Conservation (phyloP, 2,113 vertebrate genomes). For the Monopterus albus region DNA sequence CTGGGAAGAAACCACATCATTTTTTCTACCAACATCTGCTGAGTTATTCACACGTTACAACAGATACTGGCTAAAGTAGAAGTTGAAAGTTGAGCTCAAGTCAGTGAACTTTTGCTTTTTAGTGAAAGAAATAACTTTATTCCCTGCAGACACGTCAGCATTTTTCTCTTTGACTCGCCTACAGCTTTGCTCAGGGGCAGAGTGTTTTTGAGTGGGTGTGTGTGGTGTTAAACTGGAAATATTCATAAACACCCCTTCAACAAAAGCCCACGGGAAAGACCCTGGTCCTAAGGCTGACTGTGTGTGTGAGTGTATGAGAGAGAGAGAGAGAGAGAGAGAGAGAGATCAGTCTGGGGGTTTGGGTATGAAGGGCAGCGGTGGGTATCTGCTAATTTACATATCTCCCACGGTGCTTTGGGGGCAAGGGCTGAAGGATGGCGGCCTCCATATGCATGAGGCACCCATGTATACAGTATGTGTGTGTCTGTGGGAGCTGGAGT, state of each 20-base stretch:
- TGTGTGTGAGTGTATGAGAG: no score
- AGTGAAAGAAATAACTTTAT: constrained; percentile 42
- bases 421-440: constrained; percentile 57
- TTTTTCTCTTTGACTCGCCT: constrained; percentile 59
- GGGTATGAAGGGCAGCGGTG: constrained; percentile 43
- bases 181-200: constrained; percentile 44
- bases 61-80: background rate
- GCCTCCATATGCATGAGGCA: constrained; percentile 81
- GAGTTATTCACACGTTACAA: background rate
- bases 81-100: constrained; percentile 21
- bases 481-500: constrained; percentile 1
- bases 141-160: constrained; percentile 52
- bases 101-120: background rate
- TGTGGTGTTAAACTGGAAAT: constrained; percentile 75
- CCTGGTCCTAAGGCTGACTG: constrained; percentile 43
- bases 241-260: constrained; percentile 76
- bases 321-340: constrained; percentile 9
- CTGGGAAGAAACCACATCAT: background rate
- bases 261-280: constrained; percentile 63
- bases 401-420: constrained; percentile 75
- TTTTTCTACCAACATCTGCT: background rate
- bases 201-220: constrained; percentile 49
- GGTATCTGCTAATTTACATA: constrained; percentile 79
- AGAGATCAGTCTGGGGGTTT: constrained; percentile 31
- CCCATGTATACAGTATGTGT: constrained; percentile 22